Percentiles rank a stretch among this genome's conserved stretches.
Conservation (phyloP, 2,797 vertebrate genomes). For the Rhyacichthys aspro region DNA sequence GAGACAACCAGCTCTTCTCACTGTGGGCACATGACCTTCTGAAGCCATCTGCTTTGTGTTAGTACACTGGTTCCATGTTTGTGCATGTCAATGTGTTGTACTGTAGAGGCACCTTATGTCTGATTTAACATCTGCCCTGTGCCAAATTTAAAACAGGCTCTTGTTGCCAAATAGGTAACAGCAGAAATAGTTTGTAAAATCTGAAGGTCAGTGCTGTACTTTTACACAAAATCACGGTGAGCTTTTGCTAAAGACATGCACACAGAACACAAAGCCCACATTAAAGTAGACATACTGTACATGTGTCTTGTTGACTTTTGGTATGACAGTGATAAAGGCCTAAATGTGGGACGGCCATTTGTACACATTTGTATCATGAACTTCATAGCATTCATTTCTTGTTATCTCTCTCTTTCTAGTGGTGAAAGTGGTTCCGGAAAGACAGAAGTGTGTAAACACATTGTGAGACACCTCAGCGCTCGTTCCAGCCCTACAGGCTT, state of each 20-base stretch:
- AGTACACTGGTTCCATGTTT: constrained; percentile 43
- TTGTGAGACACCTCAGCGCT: constrained; percentile 87
- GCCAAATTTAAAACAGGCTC: constrained; percentile 42
- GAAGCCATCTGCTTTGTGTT: constrained; percentile 70
- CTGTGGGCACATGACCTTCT: constrained; percentile 67
- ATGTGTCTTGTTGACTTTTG: no score
- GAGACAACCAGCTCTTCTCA: constrained; percentile 38
- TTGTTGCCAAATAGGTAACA: constrained; percentile 22
- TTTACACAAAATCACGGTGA: no score
- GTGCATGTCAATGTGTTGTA: constrained; percentile 52
- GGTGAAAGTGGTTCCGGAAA: constrained; percentile 97
- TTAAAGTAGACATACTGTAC: no score
- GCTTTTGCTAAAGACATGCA: no score
- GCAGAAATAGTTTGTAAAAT: constrained; percentile 12
- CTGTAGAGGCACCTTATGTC: constrained; percentile 54
- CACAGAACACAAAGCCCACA: no score
- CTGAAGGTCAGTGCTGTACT: neutral
- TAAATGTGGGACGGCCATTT: no score
- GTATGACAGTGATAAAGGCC: no score
- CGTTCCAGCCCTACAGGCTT: constrained; percentile 82
- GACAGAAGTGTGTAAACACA: constrained; percentile 90
- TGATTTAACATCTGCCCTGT: constrained; percentile 36
- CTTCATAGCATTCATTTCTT: no score
- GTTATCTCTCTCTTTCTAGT: constrained; percentile 64
- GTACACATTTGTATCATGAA: no score